Evolutionary conservation across 2,113 vertebrate genomes (phyloP), one percentile per base, ranked within the genome.

Genomic region (Ranitomeya imitator): DNA sequence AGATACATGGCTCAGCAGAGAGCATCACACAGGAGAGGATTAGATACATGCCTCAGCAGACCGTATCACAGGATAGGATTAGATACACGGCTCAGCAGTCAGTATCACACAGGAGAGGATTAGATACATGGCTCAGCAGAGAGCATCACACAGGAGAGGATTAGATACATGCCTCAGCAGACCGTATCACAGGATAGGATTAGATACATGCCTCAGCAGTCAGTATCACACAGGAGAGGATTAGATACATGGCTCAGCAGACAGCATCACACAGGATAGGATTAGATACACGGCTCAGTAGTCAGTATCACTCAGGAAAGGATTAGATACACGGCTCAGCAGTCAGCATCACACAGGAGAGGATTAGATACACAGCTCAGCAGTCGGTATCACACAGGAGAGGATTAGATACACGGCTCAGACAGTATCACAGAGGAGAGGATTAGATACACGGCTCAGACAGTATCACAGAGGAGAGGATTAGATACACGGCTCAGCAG

Each of bases 341-440:
- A n/a, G n/a, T n/a, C n/a, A n/a, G n/a, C n/a, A n/a, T n/a, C n/a
- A 65, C 19, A 21, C n/a, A n/a, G 8, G 63, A n/a, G 31, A 74
- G 37, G 12, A 74, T 74, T 16, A 19, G 31, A 74, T 74, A 74
- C 71, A 74, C 8, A 0, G 26, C 12, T 9, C 12, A 57, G 8
- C 55, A 57, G 9, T 11, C 55, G 4, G 3, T 67, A 67, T 31
- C 18, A 26, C 67, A 71, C 23, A 73, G 0, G 0, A 9, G 18
- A 19, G 73, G 73, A 18, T 76, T 76, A 76, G 31, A 76, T 76
- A 76, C 73, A 71, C 23, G 9, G 73, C 63, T 69, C 14, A 65
- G 21, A 21, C 19, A 65, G 63, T 65, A 65, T 65, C 63, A 65
- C 63, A 65, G 7, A 21, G 21, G 63, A n/a, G 16, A 19, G 37